Evolutionary conservation across 1,140 invertebrate genomes (phyloP), one percentile per base, ranked within the genome.

Genomic region (Plodia interpunctella): DNA sequence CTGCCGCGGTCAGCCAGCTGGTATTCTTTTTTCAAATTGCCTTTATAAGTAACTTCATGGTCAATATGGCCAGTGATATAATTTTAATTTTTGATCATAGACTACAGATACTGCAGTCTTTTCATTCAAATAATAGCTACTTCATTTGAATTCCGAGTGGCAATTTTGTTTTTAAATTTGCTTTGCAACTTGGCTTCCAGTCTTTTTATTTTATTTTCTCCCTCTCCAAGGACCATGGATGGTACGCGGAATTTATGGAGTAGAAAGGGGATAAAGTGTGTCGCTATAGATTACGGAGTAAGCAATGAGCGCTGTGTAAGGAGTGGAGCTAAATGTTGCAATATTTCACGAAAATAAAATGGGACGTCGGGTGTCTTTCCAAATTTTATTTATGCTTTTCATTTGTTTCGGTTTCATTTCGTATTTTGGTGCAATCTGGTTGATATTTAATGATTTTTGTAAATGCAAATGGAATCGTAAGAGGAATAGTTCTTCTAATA

Each of bases 1-100:
- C 15, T 51, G 67, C 67, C 54, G 66, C 64, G 67, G 75, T 69
- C 66, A 70, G 49, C 54, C 49, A 53, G 51, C 51, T 53, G 21
- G 49, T 61, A 62, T 69, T 71, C 64, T 65, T 53, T 65, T 76
- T 74, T 73, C 60, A 66, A 69, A 70, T 65, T 53, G 52, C 53
- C 60, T 53, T 35, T 32, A 53, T 53, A n/a, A n/a, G n/a, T n/a
- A 11, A 32, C 30, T 32, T 32, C 30, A 32, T 32, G 30, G 30
- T 32, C 30, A 32, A 32, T 32, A 32, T 32, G 19, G 20, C 18
- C 21, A 62, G 54, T 62, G 57, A 68, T 69, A 65, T 69, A 63
- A 68, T 62, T 61, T 65, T 62, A n/a, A 32, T 51, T 38, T 32
- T 49, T 49, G 11, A 44, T 44, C 2, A 44, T 15, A 32, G 30